Base-by-base conservation (phyloP, 2,888 invertebrate genomes). In the Pyrochroa serraticornis region DNA sequence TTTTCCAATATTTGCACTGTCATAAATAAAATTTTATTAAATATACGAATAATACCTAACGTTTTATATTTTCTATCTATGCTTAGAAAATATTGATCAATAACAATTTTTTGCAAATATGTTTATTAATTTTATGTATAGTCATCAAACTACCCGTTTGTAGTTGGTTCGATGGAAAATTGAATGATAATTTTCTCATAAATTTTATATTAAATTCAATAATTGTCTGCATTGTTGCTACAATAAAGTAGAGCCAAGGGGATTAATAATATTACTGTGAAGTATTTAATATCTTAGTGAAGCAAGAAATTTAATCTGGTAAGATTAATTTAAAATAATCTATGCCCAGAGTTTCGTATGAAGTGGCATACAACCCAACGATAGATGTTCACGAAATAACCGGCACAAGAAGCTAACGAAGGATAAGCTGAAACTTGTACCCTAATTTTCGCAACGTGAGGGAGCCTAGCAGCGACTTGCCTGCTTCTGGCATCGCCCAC, bases 401-500 rank as follows among this genome's bases (percentile, higher is more conserved):
- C 39, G 47, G 38, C 44, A 53, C 57, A 60, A 60, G 60, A 60
- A 60, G 53, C 57, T 60, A 60, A 60, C 60, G 57, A 58, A 60
- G 60, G 57, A 52, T 60, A 60, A 57, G 47, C 60, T 48, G 57
- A 60, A 60, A 60, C 60, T 60, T 60, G 60, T 60, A 60, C 48
- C 45, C 57, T 60, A 60, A 60, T 60, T 57, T 60, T 57, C 57
- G 35, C 36, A 13, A 31, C 39, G 39, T 7, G 44, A 35, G 8
- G 41, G 50, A 10, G 10, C 33, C 53, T 38, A 61, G 52, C 50
- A 50, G 22, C 32, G 58, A 58, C 61, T 7, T 13, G 30, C 47
- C 46, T 45, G 36, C 13, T 34, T 49, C 31, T 41, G 39, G 32
- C 41, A 32, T 43, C 37, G 7, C 36, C 36, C 34, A 13, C 39